phyloP scores from a whole-genome alignment of 2,888 invertebrate species.

The Cataglyphis altisquamis region DNA sequence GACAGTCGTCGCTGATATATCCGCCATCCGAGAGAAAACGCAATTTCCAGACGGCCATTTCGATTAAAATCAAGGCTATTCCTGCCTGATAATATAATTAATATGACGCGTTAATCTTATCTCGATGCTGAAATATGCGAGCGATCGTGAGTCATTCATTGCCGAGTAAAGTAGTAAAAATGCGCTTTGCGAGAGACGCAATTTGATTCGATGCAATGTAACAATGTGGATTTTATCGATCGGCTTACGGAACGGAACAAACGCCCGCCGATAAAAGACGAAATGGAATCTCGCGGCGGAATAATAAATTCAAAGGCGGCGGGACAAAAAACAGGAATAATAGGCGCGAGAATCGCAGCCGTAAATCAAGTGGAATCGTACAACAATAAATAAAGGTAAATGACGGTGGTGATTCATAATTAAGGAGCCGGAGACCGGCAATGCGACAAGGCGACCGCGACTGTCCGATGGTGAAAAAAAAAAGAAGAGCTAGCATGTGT shows the following conservation, averaged over 20 bases:
- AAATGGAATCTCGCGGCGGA: conserved; percentile 71
- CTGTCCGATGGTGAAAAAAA: conserved; percentile 50
- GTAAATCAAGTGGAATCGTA: conserved; percentile 73
- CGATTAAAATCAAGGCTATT: conserved; percentile 50
- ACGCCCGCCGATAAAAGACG: conserved; percentile 50
- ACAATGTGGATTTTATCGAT: conserved; percentile 54
- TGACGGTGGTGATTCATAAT: conserved; percentile 75
- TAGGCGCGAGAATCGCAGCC: conserved; percentile 72
- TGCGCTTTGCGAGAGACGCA: conserved; percentile 16
- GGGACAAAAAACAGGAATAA: conserved; percentile 73
- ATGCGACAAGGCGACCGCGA: conserved; percentile 49
- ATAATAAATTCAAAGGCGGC: conserved; percentile 65
- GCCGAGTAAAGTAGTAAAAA: not conserved
- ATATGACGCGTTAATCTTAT: not conserved
- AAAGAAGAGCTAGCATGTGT: conserved; percentile 52
- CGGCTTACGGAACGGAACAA: conserved; percentile 52
- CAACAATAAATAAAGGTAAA: conserved; percentile 74
- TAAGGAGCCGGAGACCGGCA: conserved; percentile 65
- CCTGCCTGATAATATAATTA: conserved; percentile 56
- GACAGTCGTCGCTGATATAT: conserved; percentile 65
- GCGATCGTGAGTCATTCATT: not conserved
- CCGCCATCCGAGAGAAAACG: conserved; percentile 65
- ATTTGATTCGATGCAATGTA: conserved; percentile 44
- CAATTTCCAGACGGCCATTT: conserved; percentile 65
- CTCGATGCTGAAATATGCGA: not conserved